Conservation (phyloP, 2,797 vertebrate genomes). For the Arvicola amphibius region DNA sequence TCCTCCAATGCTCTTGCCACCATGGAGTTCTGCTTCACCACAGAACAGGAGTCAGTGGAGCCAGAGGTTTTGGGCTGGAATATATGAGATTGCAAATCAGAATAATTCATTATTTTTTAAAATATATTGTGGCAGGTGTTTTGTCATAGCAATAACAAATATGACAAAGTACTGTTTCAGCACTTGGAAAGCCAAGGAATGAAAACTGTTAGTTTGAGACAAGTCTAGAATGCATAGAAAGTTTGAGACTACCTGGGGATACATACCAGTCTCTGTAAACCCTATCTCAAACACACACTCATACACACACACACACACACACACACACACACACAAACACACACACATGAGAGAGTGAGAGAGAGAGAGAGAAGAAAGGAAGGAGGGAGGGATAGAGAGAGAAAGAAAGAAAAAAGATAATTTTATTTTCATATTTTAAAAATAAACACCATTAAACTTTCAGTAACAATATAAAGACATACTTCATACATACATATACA, state of each 20-base stretch:
- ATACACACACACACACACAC: background rate
- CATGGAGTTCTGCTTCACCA: background rate
- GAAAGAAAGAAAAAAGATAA: background rate
- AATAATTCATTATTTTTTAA: background rate
- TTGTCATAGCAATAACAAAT: background rate
- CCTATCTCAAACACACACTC: background rate
- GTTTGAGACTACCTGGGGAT: background rate
- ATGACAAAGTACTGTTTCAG: background rate
- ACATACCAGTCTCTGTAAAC: background rate
- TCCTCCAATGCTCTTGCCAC: background rate
- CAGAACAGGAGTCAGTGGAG: background rate
- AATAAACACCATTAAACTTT: conserved; percentile 5
- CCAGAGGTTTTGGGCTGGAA: background rate
- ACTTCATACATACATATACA: background rate
- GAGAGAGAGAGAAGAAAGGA: rapidly evolving
- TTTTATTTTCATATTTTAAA: conserved; percentile 8
- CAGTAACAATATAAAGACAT: background rate
- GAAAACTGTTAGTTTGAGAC: too few relatives aligned
- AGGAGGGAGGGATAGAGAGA: too few relatives aligned
- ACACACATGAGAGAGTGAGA: background rate
- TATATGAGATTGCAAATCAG: background rate
- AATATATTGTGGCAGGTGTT: background rate
- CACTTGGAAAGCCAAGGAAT: background rate
- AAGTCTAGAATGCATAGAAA: background rate
- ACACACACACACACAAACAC: background rate